These are phyloP conservation scores for Euthynnus affinis DNA, from an alignment of 2,797 vertebrate genomes.

Conservation along the genomic window DNA sequence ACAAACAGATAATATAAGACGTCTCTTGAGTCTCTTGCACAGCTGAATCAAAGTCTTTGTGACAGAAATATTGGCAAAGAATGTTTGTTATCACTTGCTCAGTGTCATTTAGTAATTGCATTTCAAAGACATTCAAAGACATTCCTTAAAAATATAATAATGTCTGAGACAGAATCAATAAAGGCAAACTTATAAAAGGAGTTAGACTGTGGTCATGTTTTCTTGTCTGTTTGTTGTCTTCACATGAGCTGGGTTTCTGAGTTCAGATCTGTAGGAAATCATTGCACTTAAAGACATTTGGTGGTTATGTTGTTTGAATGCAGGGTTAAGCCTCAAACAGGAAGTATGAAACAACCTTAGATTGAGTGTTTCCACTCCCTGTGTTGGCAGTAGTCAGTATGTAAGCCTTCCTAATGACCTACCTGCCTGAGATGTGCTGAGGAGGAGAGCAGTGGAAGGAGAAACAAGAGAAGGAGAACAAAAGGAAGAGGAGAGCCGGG, in stretches of 20 bases:
- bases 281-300: conserved; percentile 5
- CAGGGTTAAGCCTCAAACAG: background rate
- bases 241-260: too few species aligned
- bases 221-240: background rate
- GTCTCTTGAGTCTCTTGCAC: conserved; percentile 10
- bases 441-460: conserved; percentile 40
- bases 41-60: conserved; percentile 25
- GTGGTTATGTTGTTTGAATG: background rate
- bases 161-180: conserved; percentile 23
- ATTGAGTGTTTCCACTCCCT: conserved; percentile 5
- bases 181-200: conserved; percentile 14
- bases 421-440: conserved; percentile 39
- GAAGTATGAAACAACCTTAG: conserved; percentile 10
- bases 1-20: conserved; percentile 24
- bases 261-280: background rate
- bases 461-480: conserved; percentile 54
- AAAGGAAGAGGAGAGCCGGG: conserved; percentile 43
- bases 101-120: conserved; percentile 18
- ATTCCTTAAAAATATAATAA: background rate
- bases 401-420: conserved; percentile 39
- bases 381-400: conserved; percentile 20
- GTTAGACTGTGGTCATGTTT: background rate
- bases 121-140: conserved; percentile 14
- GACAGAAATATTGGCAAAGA: conserved; percentile 23
- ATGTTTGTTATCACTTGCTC: conserved; percentile 7